A percentile compares a stretch with the other conserved stretches of the same genome.
Conservation (phyloP, 2,888 invertebrate genomes). For the Tenthredo amoena region DNA sequence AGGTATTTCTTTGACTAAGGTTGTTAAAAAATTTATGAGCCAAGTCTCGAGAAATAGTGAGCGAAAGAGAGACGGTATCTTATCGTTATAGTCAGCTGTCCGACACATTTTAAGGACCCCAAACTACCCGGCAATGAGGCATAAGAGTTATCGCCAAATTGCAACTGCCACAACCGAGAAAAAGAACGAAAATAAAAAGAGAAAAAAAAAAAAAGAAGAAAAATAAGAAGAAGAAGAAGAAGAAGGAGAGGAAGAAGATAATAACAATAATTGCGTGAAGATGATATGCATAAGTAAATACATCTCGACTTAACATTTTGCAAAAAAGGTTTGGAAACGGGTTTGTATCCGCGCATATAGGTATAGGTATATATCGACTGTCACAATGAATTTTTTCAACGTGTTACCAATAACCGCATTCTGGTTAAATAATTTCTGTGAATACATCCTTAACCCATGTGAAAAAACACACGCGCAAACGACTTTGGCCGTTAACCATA, state of each 20-base stretch:
- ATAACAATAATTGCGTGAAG: background rate
- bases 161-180: conserved; percentile 17
- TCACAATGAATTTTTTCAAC: too few relatives aligned
- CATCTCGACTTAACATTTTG: background rate
- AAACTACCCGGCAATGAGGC: background rate
- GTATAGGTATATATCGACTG: too few relatives aligned
- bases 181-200: background rate
- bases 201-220: background rate
- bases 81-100: conserved; percentile 29
- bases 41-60: background rate
- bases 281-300: background rate
- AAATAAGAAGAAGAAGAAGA: background rate
- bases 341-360: too few relatives aligned
- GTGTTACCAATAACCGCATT: background rate
- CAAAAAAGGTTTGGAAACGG: background rate
- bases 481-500: background rate
- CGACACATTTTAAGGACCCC: conserved; percentile 19
- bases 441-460: background rate
- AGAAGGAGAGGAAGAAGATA: background rate
- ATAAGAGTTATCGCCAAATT: conserved; percentile 5
- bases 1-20: conserved; percentile 11
- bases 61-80: conserved; percentile 2
- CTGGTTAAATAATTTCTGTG: background rate
- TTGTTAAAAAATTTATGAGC: conserved; percentile 44
- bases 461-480: background rate